Base-by-base conservation (phyloP, 53 echinoderm and acorn worm species). In the Pentamera pediparva region DNA sequence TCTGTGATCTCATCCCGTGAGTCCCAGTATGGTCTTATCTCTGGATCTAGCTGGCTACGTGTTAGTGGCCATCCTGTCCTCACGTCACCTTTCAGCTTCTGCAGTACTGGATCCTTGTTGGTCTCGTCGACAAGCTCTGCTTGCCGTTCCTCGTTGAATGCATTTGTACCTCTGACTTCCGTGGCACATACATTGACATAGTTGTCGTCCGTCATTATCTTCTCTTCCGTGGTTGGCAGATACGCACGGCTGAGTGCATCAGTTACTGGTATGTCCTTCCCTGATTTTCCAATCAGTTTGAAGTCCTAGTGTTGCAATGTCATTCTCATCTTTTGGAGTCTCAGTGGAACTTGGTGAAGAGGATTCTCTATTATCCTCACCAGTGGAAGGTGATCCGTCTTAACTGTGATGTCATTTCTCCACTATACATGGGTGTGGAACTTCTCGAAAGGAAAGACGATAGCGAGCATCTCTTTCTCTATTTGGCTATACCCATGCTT, bases 401-500 rank as follows among this genome's bases (percentile, higher is more conserved):
- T 58, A 9, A 56, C 75, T 32, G 58, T 75, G 26, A 75, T 56
- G 41, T 75, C 75, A 35, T 58, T 75, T 75, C 75, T 75, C 21
- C 75, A 56, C 33, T 75, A 75, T 35, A 75, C 75, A 56, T 56
- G 57, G 20, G 75, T 56, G 39, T 75, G 75, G 58, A 75, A 75
- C 36, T 61, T 76, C 27, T 60, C 62, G 30, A 76, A 59, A 7
- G 62, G 61, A 45, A 76, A 76, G 12, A 76, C 61, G 32, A 76
- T 76, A 31, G 40, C 47, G 28, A 56, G 40, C 56, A 53, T 60
- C 32, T 60, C 61, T 38, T 76, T 60, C 41, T 76, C 62, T n/a
- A 76, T 76, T 32, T 76, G 77, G 8, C 38, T 40, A 20, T 76
- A 62, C 25, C 59, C 77, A 22, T 76, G 20, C 32, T 62, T 31